These are phyloP conservation scores for Punctoribates punctum DNA, from an alignment of 2,888 invertebrate species.

Conservation along the genomic window DNA sequence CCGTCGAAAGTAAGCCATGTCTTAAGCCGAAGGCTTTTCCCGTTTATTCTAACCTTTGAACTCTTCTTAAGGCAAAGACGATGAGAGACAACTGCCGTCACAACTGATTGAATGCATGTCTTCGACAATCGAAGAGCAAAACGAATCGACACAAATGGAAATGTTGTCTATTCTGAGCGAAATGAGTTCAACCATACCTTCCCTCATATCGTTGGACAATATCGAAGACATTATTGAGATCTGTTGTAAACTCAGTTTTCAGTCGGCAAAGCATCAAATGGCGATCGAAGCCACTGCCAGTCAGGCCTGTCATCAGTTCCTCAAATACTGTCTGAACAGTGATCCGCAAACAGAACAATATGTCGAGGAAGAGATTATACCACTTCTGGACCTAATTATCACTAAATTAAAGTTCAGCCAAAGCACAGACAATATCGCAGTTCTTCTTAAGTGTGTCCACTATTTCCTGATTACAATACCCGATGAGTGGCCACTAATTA, in stretches of 20 bases:
- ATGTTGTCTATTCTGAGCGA: slow-evolving; percentile 12
- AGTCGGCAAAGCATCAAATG: neutral
- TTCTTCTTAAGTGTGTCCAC: slow-evolving; percentile 37
- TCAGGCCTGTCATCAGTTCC: slow-evolving; percentile 39
- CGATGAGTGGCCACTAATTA: slow-evolving; percentile 1
- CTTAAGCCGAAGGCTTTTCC: neutral
- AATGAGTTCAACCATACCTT: slow-evolving; percentile 25
- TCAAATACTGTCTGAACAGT: slow-evolving; percentile 30
- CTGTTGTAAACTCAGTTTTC: slow-evolving; percentile 23
- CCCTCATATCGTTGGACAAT: slow-evolving; percentile 4
- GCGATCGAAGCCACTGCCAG: slow-evolving; percentile 39
- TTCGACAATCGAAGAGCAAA: neutral
- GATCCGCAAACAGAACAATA: neutral
- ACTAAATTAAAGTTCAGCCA: neutral
- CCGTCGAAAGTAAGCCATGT: neutral
- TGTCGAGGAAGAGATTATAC: slow-evolving; percentile 25
- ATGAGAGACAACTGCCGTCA: slow-evolving; percentile 20
- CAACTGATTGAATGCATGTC: slow-evolving; percentile 28
- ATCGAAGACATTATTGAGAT: slow-evolving; percentile 34
- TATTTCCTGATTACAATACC: slow-evolving; percentile 39
- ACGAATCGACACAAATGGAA: slow-evolving; percentile 33
- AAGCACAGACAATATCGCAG: neutral
- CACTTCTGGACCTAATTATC: neutral
- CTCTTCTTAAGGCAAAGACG: slow-evolving; percentile 1
- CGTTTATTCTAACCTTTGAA: neutral